phyloP scores from a whole-genome alignment of 2,797 vertebrate genomes.

The Neoniphon sammara region DNA sequence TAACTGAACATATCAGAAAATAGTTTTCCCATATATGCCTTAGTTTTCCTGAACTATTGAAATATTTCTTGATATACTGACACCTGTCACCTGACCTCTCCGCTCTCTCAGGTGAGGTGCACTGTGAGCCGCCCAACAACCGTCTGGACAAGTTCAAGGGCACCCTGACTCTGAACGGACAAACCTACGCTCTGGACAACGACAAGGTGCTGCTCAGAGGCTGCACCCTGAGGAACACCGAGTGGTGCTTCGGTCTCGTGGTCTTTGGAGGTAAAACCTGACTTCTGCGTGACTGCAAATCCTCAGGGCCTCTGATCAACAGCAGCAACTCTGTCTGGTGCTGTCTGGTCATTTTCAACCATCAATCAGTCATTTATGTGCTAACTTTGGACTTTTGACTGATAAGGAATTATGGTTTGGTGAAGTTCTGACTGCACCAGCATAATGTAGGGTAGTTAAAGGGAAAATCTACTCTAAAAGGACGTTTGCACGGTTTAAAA shows the following conservation, averaged over 20 bases:
- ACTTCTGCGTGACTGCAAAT: not conserved
- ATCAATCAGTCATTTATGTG: slow-evolving; percentile 1
- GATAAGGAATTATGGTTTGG: not conserved
- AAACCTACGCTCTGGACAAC: slow-evolving; percentile 87
- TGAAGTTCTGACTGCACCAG: not conserved
- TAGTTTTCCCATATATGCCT: not conserved
- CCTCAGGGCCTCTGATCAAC: not conserved
- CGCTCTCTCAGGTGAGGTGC: slow-evolving; percentile 85
- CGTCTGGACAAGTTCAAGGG: slow-evolving; percentile 91
- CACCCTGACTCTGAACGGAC: slow-evolving; percentile 78
- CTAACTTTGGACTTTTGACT: slow-evolving; percentile 4
- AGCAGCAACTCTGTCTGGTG: not conserved
- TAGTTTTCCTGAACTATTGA: not conserved
- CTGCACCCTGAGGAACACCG: slow-evolving; percentile 93
- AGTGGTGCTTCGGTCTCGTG: slow-evolving; percentile 96
- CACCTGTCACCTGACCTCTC: not conserved
- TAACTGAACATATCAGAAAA: too few species aligned
- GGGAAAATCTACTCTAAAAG: too few species aligned
- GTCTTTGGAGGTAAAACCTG: slow-evolving; percentile 89
- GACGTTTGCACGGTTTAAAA: too few species aligned
- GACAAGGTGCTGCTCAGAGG: slow-evolving; percentile 93
- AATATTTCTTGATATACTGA: too few species aligned
- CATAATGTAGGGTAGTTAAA: too few species aligned
- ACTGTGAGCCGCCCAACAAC: slow-evolving; percentile 93
- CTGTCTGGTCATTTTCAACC: not conserved